Conservation (phyloP, 2,888 invertebrate genomes). For the Limnephilus rhombicus region DNA sequence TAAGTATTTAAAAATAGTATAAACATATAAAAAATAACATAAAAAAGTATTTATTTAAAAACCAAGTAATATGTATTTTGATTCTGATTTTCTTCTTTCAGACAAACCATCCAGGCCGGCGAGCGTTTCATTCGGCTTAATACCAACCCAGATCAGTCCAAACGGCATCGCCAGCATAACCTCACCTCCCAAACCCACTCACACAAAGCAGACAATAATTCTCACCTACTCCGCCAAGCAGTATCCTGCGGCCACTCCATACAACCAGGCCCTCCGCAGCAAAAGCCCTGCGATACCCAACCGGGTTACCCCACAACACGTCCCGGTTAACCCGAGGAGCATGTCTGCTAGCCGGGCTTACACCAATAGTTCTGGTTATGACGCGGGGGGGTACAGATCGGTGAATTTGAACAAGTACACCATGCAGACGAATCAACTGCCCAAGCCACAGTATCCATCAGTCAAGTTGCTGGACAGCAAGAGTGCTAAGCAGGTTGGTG, state of each 20-base stretch:
- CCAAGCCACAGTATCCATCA: slow-evolving; percentile 83
- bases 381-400: slow-evolving; percentile 63
- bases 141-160: slow-evolving; percentile 69
- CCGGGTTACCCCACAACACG: slow-evolving; percentile 67
- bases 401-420: slow-evolving; percentile 78
- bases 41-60: no score
- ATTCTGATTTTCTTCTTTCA: slow-evolving; percentile 67
- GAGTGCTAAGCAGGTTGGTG: slow-evolving; percentile 81
- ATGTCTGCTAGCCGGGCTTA: slow-evolving; percentile 63
- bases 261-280: slow-evolving; percentile 62
- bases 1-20: background rate
- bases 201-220: slow-evolving; percentile 74
- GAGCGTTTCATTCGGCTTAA: slow-evolving; percentile 68
- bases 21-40: no score
- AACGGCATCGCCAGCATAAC: slow-evolving; percentile 67
- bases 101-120: slow-evolving; percentile 74
- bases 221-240: slow-evolving; percentile 76
- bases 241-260: slow-evolving; percentile 69
- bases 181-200: slow-evolving; percentile 59
- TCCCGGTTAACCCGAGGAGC: slow-evolving; percentile 56
- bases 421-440: slow-evolving; percentile 84
- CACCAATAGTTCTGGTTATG: slow-evolving; percentile 64
- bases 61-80: background rate
- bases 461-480: slow-evolving; percentile 82
- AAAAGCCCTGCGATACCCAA: slow-evolving; percentile 64